phyloP scores from a whole-genome alignment of 2,888 invertebrate species.

The Gymnosoma rotundatum region DNA sequence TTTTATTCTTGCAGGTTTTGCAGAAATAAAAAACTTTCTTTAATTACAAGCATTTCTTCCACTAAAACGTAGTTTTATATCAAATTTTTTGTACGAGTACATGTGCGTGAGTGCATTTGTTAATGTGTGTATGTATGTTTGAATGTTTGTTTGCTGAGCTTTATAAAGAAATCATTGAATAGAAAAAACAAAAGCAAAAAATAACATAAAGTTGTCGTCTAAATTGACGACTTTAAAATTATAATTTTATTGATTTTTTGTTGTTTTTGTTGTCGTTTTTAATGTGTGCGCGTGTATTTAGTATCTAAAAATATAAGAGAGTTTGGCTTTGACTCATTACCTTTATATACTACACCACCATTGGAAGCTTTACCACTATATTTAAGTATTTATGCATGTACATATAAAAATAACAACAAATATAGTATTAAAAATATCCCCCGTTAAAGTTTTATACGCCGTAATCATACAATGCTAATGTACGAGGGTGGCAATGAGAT shows the following conservation, averaged over 20 bases:
- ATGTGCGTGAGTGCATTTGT: no score
- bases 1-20: slow-evolving; percentile 3
- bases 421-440: slow-evolving; percentile 63
- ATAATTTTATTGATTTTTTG: slow-evolving; percentile 61
- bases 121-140: background rate
- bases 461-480: slow-evolving; percentile 18
- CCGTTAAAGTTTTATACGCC: slow-evolving; percentile 57
- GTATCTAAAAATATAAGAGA: slow-evolving; percentile 56
- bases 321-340: slow-evolving; percentile 79
- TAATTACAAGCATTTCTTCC: slow-evolving; percentile 15
- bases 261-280: slow-evolving; percentile 14
- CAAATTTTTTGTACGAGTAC: no score
- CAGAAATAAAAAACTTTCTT: slow-evolving; percentile 16
- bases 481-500: slow-evolving; percentile 28
- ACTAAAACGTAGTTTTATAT: background rate
- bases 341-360: slow-evolving; percentile 62
- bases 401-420: slow-evolving; percentile 35
- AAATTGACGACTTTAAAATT: slow-evolving; percentile 55
- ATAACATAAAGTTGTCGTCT: slow-evolving; percentile 29
- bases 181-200: slow-evolving; percentile 1
- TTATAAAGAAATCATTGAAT: slow-evolving; percentile 20
- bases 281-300: slow-evolving; percentile 37
- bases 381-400: background rate
- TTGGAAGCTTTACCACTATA: slow-evolving; percentile 20
- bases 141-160: background rate